These are phyloP conservation scores for Anas flavirostris DNA, from an alignment of 2,797 vertebrate genomes.

Conservation along the genomic window DNA sequence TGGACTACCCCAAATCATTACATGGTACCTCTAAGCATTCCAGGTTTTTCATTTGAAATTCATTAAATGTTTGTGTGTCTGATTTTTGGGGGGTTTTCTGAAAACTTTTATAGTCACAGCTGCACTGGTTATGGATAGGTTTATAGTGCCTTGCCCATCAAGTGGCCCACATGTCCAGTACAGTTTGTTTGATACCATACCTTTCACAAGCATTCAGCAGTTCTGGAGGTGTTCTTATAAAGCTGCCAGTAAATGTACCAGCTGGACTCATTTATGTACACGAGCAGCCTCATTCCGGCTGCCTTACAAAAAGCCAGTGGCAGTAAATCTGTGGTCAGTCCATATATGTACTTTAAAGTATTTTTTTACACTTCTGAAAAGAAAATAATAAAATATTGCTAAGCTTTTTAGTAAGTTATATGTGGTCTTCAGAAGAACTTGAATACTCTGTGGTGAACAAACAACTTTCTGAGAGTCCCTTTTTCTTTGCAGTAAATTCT, in stretches of 20 bases:
- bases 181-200: slow-evolving; percentile 81
- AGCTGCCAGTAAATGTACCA: slow-evolving; percentile 83
- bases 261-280: slow-evolving; percentile 84
- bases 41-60: slow-evolving; percentile 73
- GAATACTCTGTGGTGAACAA: slow-evolving; percentile 37
- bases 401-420: slow-evolving; percentile 69
- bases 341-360: slow-evolving; percentile 80
- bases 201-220: slow-evolving; percentile 76
- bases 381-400: slow-evolving; percentile 76
- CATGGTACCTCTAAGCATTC: slow-evolving; percentile 1
- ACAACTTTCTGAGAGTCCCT: slow-evolving; percentile 28
- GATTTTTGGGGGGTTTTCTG: slow-evolving; percentile 73
- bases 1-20: slow-evolving; percentile 40
- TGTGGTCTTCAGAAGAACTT: slow-evolving; percentile 58
- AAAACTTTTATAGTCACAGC: slow-evolving; percentile 85
- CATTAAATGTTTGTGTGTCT: slow-evolving; percentile 78
- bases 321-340: slow-evolving; percentile 82
- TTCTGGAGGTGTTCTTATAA: slow-evolving; percentile 84
- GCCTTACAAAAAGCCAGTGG: slow-evolving; percentile 76
- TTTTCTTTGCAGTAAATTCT: slow-evolving; percentile 68
- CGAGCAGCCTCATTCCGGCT: slow-evolving; percentile 71
- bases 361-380: slow-evolving; percentile 82
- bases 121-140: slow-evolving; percentile 81
- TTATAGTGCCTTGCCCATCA: slow-evolving; percentile 79
- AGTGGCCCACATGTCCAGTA: slow-evolving; percentile 81